Evolutionary conservation across 2,797 vertebrate species (phyloP), one percentile per base, ranked within the genome.

Genomic region (Esox masquinongy): DNA sequence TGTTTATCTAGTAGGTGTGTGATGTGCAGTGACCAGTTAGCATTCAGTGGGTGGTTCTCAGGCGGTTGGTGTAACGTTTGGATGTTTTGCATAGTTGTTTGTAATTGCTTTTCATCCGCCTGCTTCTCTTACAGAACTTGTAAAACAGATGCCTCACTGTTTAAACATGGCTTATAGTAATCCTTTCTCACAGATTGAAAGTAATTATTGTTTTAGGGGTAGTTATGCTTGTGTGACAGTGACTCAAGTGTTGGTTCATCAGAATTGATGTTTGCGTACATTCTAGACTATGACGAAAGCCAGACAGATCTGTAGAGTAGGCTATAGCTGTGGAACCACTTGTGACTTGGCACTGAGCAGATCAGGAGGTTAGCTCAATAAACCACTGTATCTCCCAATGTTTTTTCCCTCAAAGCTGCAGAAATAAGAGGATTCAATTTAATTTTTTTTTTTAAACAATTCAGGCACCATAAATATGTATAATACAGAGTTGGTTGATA

Each of bases 311-410:
- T 22, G n/a, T n/a, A 9, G 56, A 22, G 14, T 64, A 29, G 63
- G 4, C 63, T 64, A 26, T 7, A 6, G 0, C 14, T 31, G 59
- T 12, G 22, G 26, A 29, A 64, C 0, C 12, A 64, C 61, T 64
- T 15, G 22, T 26, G 26, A 26, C 61, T 64, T 26, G 4, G 22
- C 24, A 24, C 7, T 63, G 85, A 81, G 79, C 64, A 73, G 59
- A 80, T 73, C 39, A 87, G 83, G 86, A 88, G 2, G 0, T 7
- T 8, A 22, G 53, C 53, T 56, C 43, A 47, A 47, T 4, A 88
- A 85, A 74, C 73, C 85, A 61, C 61, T 53, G 34, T 78, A 78
- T 75, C 82, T 86, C 34, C 69, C 75, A 70, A 31, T 50, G 79
- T 75, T 84, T 78, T 76, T 36, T 29, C 68, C 66, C 50, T 51